phyloP scores from a whole-genome alignment of 2,888 invertebrate genomes.

The Escarpia spicata region DNA sequence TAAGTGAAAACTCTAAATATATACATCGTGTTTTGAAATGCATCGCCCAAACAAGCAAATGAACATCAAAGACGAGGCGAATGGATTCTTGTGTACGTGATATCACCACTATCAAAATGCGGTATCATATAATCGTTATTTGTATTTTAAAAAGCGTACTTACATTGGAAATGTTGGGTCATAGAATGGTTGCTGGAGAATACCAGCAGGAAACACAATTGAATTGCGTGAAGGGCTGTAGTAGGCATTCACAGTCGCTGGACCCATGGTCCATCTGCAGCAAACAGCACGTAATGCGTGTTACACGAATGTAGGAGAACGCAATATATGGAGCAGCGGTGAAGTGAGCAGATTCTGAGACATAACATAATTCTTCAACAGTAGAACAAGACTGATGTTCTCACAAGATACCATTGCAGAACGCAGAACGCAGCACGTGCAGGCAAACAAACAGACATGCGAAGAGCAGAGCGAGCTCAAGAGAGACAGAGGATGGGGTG shows the following conservation, averaged over 20 bases:
- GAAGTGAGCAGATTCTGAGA: not conserved
- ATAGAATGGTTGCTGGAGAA: slow-evolving; percentile 57
- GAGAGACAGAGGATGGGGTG: too few species aligned
- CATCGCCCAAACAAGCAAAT: too few species aligned
- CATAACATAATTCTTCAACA: not conserved
- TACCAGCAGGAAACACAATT: slow-evolving; percentile 59
- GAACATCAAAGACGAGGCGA: too few species aligned
- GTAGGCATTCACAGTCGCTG: slow-evolving; percentile 58
- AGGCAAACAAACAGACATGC: not conserved
- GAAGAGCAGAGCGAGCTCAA: too few species aligned
- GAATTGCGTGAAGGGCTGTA: slow-evolving; percentile 52
- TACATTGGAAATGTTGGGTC: slow-evolving; percentile 54
- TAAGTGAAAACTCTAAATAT: too few species aligned
- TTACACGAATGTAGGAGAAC: not conserved
- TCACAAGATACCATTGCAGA: not conserved
- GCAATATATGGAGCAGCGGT: not conserved
- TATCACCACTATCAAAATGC: too few species aligned
- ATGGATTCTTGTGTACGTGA: too few species aligned
- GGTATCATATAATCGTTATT: not conserved
- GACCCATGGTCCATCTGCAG: slow-evolving; percentile 57
- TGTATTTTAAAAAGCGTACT: slow-evolving; percentile 32
- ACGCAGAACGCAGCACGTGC: not conserved
- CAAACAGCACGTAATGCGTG: not conserved
- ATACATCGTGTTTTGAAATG: too few species aligned
- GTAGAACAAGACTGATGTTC: not conserved